phyloP scores from a whole-genome alignment of 2,888 invertebrate genomes.

The Dichetophora obliterata region DNA sequence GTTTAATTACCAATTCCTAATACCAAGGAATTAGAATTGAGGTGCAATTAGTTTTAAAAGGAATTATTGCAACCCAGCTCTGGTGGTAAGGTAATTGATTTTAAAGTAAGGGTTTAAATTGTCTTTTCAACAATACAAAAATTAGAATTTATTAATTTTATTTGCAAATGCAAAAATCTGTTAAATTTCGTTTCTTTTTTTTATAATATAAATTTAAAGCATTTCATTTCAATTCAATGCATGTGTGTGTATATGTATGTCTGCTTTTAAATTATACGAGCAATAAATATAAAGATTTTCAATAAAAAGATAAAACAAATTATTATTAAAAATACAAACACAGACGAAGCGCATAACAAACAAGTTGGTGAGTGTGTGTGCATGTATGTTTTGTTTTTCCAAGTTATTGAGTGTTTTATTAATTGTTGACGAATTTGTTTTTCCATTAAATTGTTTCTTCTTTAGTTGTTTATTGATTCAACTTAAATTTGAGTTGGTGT shows the following conservation, averaged over 20 bases:
- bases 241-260: conserved; percentile 10
- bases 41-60: no score
- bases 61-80: no score
- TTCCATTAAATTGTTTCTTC: conserved; percentile 22
- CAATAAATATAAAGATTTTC: conserved; percentile 21
- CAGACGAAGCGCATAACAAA: conserved; percentile 25
- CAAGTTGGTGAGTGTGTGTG: conserved; percentile 17
- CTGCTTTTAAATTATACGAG: conserved; percentile 18
- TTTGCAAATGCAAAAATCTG: conserved; percentile 23
- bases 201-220: conserved; percentile 30
- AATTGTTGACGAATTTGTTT: conserved; percentile 28
- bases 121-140: no score
- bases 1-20: no score
- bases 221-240: conserved; percentile 26
- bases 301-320: conserved; percentile 1
- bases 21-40: no score
- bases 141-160: no score
- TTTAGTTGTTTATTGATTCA: not conserved
- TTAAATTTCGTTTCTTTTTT: conserved; percentile 16
- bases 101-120: no score
- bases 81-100: no score
- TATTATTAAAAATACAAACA: conserved; percentile 26
- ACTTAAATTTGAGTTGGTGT: conserved; percentile 6
- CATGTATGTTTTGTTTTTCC: not conserved
- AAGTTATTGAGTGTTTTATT: conserved; percentile 23